A percentile compares a stretch with the other conserved stretches of the same genome.
These are phyloP conservation scores for Montipora efflorescens DNA, from an alignment of 64 coral and sea anemone genomes.

Conservation along the genomic window DNA sequence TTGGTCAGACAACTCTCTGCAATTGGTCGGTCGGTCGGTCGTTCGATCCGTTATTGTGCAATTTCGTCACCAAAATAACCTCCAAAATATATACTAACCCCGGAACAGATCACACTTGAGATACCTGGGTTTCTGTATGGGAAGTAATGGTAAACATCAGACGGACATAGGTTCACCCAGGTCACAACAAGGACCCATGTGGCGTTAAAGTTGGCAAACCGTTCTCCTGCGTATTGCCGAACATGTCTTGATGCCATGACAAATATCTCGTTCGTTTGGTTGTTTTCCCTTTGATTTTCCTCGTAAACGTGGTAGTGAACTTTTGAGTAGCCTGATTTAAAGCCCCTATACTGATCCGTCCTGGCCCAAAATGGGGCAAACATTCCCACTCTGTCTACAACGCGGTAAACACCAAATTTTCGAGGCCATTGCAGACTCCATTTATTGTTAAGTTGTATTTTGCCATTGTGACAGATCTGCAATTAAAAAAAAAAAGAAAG, in stretches of 20 bases:
- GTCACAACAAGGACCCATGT: slow-evolving; percentile 55
- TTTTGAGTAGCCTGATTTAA: not conserved
- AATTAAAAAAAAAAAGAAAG: not conserved
- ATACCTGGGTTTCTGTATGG: not conserved
- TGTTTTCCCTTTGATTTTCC: not conserved
- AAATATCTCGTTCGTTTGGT: not conserved
- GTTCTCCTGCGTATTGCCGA: not conserved
- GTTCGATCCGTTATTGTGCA: not conserved
- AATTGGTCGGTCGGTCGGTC: not conserved
- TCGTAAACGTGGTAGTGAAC: slow-evolving; percentile 29
- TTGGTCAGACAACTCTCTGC: not conserved
- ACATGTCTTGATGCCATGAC: slow-evolving; percentile 23
- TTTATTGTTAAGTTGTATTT: slow-evolving; percentile 13
- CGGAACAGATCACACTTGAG: not conserved
- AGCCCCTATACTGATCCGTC: not conserved
- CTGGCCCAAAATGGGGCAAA: slow-evolving; percentile 60
- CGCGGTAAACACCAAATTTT: slow-evolving; percentile 22
- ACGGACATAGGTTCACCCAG: slow-evolving; percentile 40
- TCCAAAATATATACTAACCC: not conserved
- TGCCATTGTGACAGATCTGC: slow-evolving; percentile 52
- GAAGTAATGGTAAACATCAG: not conserved
- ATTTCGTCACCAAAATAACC: not conserved
- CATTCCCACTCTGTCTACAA: not conserved
- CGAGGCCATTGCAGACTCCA: slow-evolving; percentile 9
- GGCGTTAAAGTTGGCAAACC: slow-evolving; percentile 33